Base-by-base conservation (phyloP, 2,113 vertebrate genomes). In the Sander lucioperca region DNA sequence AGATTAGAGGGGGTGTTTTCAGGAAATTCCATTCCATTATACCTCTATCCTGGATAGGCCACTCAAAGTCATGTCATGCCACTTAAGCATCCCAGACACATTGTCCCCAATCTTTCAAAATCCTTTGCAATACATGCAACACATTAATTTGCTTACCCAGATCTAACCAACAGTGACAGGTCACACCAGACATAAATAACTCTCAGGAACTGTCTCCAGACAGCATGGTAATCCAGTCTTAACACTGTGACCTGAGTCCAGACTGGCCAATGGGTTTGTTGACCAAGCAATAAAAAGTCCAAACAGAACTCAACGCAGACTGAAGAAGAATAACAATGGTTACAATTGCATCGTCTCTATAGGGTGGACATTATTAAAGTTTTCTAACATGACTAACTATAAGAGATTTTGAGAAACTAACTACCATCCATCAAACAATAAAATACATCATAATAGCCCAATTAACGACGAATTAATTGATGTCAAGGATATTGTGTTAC, bases 171-270 rank as follows among this genome's bases (percentile, higher is more conserved):
- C 51, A 59, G 3, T 16, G 30, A 7, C 7, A 68, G 36, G 8
- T 45, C 23, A 45, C 6, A 64, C 3, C 2, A 5, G 75, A 68
- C 75, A 84, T 69, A 87, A 93, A 92, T 88, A 93, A 67, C 79
- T 54, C 59, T 27, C 12, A 69, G 45, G 72, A 84, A 82, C 74
- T 30, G 30, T 70, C 74, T 88, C 62, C 88, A 91, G 86, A 86
- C 86, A 83, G 73, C 51, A 64, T 50, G 72, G 56, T 93, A 94
- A 92, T 94, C 91, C 86, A 79, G 79, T 74, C 83, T 91, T 91
- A 94, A 90, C 84, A 72, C 69, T 6, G 7, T 85, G 68, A 83
- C 85, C 83, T 16, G 14, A 80, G 79, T 69, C 19, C 54, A 82
- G 79, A 43, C 39, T 3, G 10, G 1, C 10, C 39, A 43, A 43